Percentiles rank a stretch among this genome's conserved stretches.
phyloP scores from a whole-genome alignment of 2,888 invertebrate genomes.

The Spisula solida region DNA sequence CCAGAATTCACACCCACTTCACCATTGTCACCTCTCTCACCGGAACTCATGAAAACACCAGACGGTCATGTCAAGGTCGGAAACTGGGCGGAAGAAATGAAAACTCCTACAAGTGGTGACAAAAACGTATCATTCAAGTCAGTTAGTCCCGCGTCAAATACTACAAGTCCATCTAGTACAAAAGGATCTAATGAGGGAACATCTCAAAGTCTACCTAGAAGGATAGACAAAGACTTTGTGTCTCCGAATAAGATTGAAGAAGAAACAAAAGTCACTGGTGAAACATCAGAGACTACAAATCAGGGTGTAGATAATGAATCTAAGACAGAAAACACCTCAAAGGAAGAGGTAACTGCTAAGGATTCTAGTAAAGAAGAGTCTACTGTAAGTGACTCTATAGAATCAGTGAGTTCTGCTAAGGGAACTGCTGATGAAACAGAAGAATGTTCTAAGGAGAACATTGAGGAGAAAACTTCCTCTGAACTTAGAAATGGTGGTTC shows the following conservation, averaged over 20 bases:
- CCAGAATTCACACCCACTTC: slow-evolving; percentile 80
- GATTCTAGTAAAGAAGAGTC: slow-evolving; percentile 43
- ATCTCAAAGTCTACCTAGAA: slow-evolving; percentile 53
- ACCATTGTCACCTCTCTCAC: slow-evolving; percentile 75
- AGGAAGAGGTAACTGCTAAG: slow-evolving; percentile 30
- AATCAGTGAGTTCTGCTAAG: slow-evolving; percentile 47
- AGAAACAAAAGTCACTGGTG: slow-evolving; percentile 34
- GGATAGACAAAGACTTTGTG: slow-evolving; percentile 53
- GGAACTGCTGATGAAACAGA: slow-evolving; percentile 36
- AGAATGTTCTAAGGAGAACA: slow-evolving; percentile 37
- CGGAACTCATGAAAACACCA: slow-evolving; percentile 79
- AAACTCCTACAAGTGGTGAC: slow-evolving; percentile 63
- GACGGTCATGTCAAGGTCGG: slow-evolving; percentile 75
- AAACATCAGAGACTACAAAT: neutral
- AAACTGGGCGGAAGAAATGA: slow-evolving; percentile 78
- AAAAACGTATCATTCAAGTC: slow-evolving; percentile 65
- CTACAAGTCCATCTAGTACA: slow-evolving; percentile 52
- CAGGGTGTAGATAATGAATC: slow-evolving; percentile 39
- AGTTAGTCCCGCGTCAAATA: slow-evolving; percentile 60
- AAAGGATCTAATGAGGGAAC: slow-evolving; percentile 38
- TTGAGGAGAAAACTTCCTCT: slow-evolving; percentile 56
- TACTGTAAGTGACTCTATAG: slow-evolving; percentile 48
- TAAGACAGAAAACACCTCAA: slow-evolving; percentile 24
- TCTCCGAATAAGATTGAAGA: slow-evolving; percentile 52
- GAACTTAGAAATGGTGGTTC: slow-evolving; percentile 44